Evolutionary conservation across 2,797 vertebrate species (phyloP).

Genomic region (Macropus fuliginosus): DNA sequence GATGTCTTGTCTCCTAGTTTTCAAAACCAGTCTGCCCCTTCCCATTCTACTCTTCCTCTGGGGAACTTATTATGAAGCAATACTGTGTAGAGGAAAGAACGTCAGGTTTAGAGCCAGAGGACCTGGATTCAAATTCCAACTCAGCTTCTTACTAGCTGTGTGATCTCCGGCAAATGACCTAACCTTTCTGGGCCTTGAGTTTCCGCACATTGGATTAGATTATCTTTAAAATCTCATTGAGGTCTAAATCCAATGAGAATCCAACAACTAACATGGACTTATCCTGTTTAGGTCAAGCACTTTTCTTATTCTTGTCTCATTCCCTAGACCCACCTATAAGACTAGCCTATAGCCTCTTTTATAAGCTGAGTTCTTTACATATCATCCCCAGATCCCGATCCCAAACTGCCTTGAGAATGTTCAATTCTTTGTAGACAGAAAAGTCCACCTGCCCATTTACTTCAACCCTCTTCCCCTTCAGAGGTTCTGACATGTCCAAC

Average conservation of each 20-base stretch:
- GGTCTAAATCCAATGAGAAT: neutral
- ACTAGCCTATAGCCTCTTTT: neutral
- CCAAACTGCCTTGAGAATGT: neutral
- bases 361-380: neutral
- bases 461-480: neutral
- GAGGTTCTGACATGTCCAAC: neutral
- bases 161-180: neutral
- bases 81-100: neutral
- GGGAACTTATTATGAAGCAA: neutral
- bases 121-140: neutral
- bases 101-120: neutral
- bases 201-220: neutral
- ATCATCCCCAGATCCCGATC: neutral
- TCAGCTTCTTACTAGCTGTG: neutral
- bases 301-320: neutral
- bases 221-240: neutral
- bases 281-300: neutral
- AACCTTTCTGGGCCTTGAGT: neutral
- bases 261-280: neutral
- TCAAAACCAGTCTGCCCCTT: neutral
- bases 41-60: neutral
- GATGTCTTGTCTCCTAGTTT: neutral
- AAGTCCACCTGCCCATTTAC: neutral
- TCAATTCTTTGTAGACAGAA: neutral
- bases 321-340: neutral